Base-by-base conservation (phyloP, 2,113 vertebrate genomes). In the Erythrolamprus reginae region DNA sequence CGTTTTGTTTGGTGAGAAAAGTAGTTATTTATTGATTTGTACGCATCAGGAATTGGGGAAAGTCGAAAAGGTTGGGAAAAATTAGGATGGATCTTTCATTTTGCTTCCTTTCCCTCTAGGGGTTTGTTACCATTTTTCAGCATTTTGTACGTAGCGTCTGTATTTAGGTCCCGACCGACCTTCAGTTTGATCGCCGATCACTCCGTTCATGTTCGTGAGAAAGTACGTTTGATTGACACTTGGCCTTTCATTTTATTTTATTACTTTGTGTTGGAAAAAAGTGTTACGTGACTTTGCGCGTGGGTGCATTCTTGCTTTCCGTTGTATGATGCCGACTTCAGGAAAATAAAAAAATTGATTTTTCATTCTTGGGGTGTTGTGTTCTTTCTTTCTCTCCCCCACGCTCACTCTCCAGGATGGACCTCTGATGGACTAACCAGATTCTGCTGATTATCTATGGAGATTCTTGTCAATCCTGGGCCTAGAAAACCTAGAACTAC, bases 321-420 rank as follows among this genome's bases (percentile, higher is more conserved):
- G 92, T 93, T 96, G 95, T 97, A 96, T 95, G 55, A 86, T 89
- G 93, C 87, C 65, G 1, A 92, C 92, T 96, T 94, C 96, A 96
- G 94, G 70, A 91, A 95, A 97, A 97, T 97, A 97, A 97, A 96
- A 96, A 42, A 1, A 21, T 50, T 4, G 92, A 95, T 96, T 95
- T 96, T 96, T 95, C 96, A 96, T 96, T 93, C 95, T 87, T 90
- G 45, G 70, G 17, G 33, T 77, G 33, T 33, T 42, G 38, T 77
- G 70, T 17, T 17, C 1, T 70, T 33, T 4, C 0, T 0, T 13
- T 15, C 1, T 1, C 7, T 3, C 12, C 12, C 1, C 61, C 10
- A 1, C 56, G 1, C 26, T 4, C 51, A 15, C 33, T 21, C 70
- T 77, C 70, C 33, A 42, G 17, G 17, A 38, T 38, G 33, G 33